Base-by-base conservation (phyloP, 2,888 invertebrate genomes). In the Hypsopygia costalis region DNA sequence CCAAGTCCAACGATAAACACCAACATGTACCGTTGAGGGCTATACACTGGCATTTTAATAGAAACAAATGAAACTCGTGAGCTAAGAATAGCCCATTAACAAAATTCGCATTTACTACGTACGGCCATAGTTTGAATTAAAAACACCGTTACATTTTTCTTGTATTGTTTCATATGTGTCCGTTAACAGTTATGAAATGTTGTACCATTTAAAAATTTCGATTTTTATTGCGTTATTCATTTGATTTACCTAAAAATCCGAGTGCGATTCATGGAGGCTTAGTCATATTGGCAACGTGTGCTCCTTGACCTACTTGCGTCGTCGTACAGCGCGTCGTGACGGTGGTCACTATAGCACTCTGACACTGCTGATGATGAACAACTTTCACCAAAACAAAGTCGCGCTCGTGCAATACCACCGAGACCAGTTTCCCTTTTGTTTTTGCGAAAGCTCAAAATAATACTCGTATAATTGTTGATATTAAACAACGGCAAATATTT, bases 291-390 rank as follows among this genome's bases (percentile, higher is more conserved):
- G 63, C 61, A 59, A 69, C 68, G 65, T 59, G 73, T 68, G 66
- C 75, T 76, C 85, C 85, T 85, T 86, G 86, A 82, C 86, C 81
- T 55, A 81, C 67, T 78, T n/a, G n/a, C n/a, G n/a, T n/a, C n/a
- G n/a, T 83, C 60, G 46, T 54, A 48, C 53, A 57, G 57, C 52
- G 59, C 63, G 60, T 70, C 72, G 77, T 75, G 73, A 68, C 74
- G 71, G 69, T 77, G 76, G 76, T 72, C 79, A 71, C 62, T 63
- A 57, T 62, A 51, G 62, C 53, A 50, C 41, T 50, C 43, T 41
- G 49, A 52, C 53, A 51, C 43, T 48, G 58, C 52, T 66, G 67
- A 66, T 79, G 81, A 81, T 81, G 76, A 67, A 68, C 74, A 77
- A 86, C 85, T 86, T 87, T 86, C 86, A 85, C 85, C 82, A 61